These are phyloP conservation scores for Polymixis flavicincta DNA, from an alignment of 2,888 invertebrate species.

Conservation along the genomic window DNA sequence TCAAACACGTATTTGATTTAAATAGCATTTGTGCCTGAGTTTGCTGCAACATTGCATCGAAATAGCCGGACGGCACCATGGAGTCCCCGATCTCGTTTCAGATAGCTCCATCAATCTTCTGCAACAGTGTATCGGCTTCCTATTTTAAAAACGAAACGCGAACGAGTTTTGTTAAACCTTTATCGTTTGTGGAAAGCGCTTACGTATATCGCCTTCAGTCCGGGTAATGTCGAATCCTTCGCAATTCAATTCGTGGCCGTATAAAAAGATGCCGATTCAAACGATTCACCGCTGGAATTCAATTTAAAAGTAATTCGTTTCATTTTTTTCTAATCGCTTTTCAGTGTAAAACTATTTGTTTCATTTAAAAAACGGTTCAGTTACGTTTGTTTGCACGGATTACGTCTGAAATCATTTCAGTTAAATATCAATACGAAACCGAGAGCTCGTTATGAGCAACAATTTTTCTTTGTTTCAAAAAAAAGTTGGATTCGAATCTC, in stretches of 20 bases:
- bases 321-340: conserved; percentile 59
- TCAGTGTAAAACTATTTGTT: conserved; percentile 50
- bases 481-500: conserved; percentile 71
- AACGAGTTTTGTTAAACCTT: conserved; percentile 72
- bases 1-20: conserved; percentile 75
- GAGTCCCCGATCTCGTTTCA: conserved; percentile 85
- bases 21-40: conserved; percentile 74
- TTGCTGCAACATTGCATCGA: conserved; percentile 73
- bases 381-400: conserved; percentile 46
- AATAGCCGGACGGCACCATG: conserved; percentile 70
- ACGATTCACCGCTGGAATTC: conserved; percentile 51
- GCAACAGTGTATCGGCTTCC: conserved; percentile 83
- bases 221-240: conserved; percentile 61
- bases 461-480: conserved; percentile 72
- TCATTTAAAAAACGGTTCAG: conserved; percentile 40
- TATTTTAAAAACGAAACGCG: conserved; percentile 75
- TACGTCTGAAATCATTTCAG: conserved; percentile 55
- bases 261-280: conserved; percentile 66
- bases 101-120: conserved; percentile 88
- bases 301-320: conserved; percentile 53
- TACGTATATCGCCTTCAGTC: conserved; percentile 65
- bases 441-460: conserved; percentile 62
- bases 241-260: conserved; percentile 62
- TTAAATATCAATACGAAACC: conserved; percentile 57
- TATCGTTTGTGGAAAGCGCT: conserved; percentile 71